Conservation (phyloP, 2,797 vertebrate species). For the Enteromius viviparus region DNA sequence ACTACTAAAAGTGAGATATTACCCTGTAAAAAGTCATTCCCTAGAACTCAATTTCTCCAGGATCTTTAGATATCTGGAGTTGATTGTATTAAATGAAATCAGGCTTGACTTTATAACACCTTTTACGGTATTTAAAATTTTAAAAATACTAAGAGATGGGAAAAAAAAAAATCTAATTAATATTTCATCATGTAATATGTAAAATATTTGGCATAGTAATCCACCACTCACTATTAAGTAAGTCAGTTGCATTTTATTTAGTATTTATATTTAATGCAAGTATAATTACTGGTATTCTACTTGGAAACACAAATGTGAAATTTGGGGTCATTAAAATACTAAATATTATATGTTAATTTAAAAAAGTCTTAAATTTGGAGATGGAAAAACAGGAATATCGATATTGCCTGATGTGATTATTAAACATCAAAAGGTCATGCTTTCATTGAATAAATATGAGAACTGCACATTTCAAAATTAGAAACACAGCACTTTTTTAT, state of each 20-base stretch:
- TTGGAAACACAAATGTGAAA: neutral
- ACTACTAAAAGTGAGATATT: neutral
- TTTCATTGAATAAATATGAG: neutral
- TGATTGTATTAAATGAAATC: neutral
- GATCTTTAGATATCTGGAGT: neutral
- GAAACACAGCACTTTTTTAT: neutral
- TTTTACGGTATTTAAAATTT: too few species aligned
- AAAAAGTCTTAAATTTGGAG: neutral
- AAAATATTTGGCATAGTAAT: neutral
- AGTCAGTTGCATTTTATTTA: too few species aligned
- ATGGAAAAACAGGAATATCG: neutral
- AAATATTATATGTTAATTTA: neutral
- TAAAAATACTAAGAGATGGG: neutral
- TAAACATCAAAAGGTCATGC: neutral
- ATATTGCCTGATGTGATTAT: neutral
- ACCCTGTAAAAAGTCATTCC: too few species aligned
- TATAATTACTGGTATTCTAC: too few species aligned
- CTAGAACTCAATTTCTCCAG: neutral
- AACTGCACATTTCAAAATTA: neutral
- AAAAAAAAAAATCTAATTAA: too few species aligned
- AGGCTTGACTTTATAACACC: too few species aligned
- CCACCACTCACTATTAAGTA: neutral
- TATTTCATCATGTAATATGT: neutral
- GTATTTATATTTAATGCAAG: too few species aligned
- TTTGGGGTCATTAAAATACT: neutral